These are phyloP conservation scores for Loris lydekkerianus DNA, from an alignment of 2,797 vertebrate species.

Conservation along the genomic window DNA sequence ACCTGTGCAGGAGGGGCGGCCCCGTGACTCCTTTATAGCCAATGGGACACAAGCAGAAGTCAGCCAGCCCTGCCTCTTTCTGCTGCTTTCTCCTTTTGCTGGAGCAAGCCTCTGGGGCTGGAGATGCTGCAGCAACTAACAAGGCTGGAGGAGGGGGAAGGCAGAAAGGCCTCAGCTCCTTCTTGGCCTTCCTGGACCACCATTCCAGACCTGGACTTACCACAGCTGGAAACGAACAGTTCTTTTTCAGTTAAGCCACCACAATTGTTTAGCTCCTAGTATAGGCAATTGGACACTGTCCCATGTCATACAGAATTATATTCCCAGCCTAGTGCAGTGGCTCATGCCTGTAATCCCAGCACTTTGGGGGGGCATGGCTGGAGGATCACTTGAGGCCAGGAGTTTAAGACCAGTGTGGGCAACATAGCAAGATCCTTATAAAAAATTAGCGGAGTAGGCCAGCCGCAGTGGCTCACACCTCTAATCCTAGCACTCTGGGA, in stretches of 20 bases:
- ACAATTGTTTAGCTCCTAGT: neutral
- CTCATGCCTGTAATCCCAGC: too few relatives aligned
- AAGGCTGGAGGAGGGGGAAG: neutral
- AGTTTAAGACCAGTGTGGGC: too few relatives aligned
- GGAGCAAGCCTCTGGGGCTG: neutral
- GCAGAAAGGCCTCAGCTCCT: neutral
- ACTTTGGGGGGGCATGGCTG: too few relatives aligned
- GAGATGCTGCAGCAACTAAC: neutral
- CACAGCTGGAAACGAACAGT: neutral
- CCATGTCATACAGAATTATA: neutral
- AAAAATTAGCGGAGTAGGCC: too few relatives aligned
- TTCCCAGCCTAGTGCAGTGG: neutral
- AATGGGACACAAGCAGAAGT: neutral
- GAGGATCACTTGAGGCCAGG: too few relatives aligned
- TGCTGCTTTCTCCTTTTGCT: conserved; percentile 1
- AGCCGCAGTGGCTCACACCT: too few relatives aligned
- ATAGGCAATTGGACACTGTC: neutral
- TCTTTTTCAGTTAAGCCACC: neutral
- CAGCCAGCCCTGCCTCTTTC: neutral
- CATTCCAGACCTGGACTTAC: neutral
- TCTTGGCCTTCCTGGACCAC: conserved; percentile 39
- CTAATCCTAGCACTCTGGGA: too few relatives aligned
- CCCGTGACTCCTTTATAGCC: neutral
- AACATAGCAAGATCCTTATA: too few relatives aligned
- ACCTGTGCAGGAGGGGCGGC: neutral